Evolutionary conservation across 2,113 vertebrate species (phyloP), one percentile per base, ranked within the genome.

Genomic region (Ptyas mucosa): DNA sequence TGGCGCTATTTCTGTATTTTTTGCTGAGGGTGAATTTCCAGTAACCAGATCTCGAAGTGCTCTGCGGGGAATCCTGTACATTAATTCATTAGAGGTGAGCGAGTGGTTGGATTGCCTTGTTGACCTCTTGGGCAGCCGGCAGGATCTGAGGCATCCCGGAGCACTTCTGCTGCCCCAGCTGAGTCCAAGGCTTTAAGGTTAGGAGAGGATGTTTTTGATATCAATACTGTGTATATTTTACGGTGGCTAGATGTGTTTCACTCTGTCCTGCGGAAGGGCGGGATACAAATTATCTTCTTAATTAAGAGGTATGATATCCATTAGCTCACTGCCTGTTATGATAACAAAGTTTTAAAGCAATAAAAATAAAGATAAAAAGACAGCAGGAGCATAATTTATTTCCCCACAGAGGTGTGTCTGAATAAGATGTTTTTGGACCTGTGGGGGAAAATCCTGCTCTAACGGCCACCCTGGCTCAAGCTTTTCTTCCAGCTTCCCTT

Each of bases 21-120:
- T 81, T 93, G 39, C 85, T 93, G 92, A 89, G 52, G 93, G 93
- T 92, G 64, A 93, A 75, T 94, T 1, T 57, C 89, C 96, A 94
- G 96, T 96, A 94, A 93, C 96, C 94, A 95, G 92, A 97, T 93
- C 94, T 69, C 92, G 21, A 94, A 91, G 94, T 43, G 93, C 93
- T 3, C 34, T 9, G 92, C 91, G 91, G 93, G 89, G 34, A 85
- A 85, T 91, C 93, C 92, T 93, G 94, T 94, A 81, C 54, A 94
- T 94, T 96, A 96, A 95, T 95, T 91, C 95, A 94, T 93, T 95
- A 93, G 94, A 89, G 94, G 58, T 95, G 95, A 95, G 93, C 89
- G 54, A 94, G 90, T 51, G 8, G 88, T 92, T 96, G 88, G 53
- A 90, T 64, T 53, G 81, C 94, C 92, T 51, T 90, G 34, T 93